Evolutionary conservation across 2,888 invertebrate genomes (phyloP), one percentile per base, ranked within the genome.

Genomic region (Apodemia hepburni): DNA sequence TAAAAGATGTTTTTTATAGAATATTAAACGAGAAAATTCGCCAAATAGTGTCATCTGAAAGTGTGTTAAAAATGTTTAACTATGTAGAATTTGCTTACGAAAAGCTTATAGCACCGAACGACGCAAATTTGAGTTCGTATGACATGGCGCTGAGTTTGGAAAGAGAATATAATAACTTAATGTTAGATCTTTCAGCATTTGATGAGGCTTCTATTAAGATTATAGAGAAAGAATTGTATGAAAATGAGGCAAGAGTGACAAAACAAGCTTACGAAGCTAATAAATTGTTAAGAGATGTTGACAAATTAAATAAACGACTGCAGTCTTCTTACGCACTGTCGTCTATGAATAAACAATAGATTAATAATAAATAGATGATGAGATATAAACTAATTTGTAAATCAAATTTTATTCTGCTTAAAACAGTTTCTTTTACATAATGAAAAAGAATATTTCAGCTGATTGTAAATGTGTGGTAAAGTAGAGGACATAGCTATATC

Each of bases 51-150:
- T 92, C 93, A 59, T 93, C 94, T 4, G 92, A 93, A 63, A 87
- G 89, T n/a, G 90, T 93, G 7, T 79, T 95, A 58, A 92, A 93
- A 75, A 80, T 95, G 65, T 91, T 92, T 65, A 93, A 93, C 42
- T 94, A 93, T 70, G 92, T 95, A 3, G 94, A 95, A 78, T 94
- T 94, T 73, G 88, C 94, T 0, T 95, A 94, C 74, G 94, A 94
- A 76, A 85, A 91, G 45, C 82, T 94, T 27, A 87, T 95, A 45
- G 93, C 92, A 0, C 85, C 92, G 0, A 94, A 94, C 72, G 94
- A 94, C 67, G 93, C 93, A 0, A 93, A 93, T 70, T 79, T 94
- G 11, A 91, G 87, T 66, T 85, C 92, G 60, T 85, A 92, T 65
- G 90, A 93, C 8, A 94, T 95, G 94, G 93, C 93, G 82, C 80